Evolutionary conservation across 2,113 vertebrate species (phyloP).

Genomic region (Oncorhynchus mykiss): DNA sequence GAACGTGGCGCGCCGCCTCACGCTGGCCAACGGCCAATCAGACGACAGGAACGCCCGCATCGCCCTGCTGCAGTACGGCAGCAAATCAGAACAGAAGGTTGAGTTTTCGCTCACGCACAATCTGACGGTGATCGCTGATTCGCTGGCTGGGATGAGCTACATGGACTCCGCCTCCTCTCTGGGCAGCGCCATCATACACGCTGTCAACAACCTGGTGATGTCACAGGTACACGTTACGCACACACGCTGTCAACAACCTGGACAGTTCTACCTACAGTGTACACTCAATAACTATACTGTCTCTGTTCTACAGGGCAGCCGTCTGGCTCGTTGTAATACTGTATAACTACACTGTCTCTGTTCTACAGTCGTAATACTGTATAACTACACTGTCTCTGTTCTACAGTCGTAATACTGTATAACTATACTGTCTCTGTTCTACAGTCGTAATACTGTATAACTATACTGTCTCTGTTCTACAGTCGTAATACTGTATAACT

Average conservation of each 20-base stretch:
- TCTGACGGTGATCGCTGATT: constrained; percentile 75
- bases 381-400: too few species aligned
- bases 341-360: too few species aligned
- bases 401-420: too few species aligned
- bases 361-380: too few species aligned
- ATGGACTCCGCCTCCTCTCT: constrained; percentile 91
- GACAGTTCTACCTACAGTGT: too few species aligned
- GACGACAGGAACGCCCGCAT: constrained; percentile 85
- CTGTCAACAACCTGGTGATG: constrained; percentile 85
- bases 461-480: too few species aligned
- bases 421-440: too few species aligned
- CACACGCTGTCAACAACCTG: constrained; percentile 86
- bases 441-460: too few species aligned
- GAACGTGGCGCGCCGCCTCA: constrained; percentile 77
- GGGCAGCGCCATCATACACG: constrained; percentile 83
- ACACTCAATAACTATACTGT: too few species aligned
- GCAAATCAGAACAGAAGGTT: constrained; percentile 75
- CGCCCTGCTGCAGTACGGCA: constrained; percentile 87
- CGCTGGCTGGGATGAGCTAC: constrained; percentile 76
- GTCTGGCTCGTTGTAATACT: too few species aligned
- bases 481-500: too few species aligned
- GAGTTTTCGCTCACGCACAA: constrained; percentile 83
- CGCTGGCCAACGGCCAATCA: constrained; percentile 62
- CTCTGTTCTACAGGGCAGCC: too few species aligned
- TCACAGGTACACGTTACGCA: constrained; percentile 63